A percentile compares a stretch with the other conserved stretches of the same genome.
Evolutionary conservation across 2,113 vertebrate species (phyloP).

Genomic region (Leptobrachium ailaonicum): DNA sequence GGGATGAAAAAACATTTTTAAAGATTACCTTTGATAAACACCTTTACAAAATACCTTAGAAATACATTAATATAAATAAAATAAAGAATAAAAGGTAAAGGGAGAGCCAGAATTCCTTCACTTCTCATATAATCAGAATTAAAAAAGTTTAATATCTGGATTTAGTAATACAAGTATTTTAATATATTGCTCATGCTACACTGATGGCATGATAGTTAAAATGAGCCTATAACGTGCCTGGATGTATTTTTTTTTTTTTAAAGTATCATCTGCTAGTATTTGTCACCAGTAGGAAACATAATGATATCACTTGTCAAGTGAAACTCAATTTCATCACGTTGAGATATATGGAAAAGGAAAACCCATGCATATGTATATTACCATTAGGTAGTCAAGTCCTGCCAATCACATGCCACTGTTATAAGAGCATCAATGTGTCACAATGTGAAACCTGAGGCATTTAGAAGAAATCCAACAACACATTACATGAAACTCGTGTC

Average conservation of each 20-base stretch:
- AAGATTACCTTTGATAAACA: too few relatives aligned
- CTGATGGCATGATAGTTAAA: too few relatives aligned
- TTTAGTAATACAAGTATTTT: too few relatives aligned
- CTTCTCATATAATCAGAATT: conserved; percentile 10
- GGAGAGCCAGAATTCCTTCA: conserved; percentile 21
- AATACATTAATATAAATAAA: too few relatives aligned
- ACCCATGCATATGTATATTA: conserved; percentile 29
- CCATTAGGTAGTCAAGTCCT: conserved; percentile 22
- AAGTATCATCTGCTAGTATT: conserved; percentile 29
- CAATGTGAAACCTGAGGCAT: not conserved
- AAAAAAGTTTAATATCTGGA: conserved; percentile 5
- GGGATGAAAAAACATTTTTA: not conserved
- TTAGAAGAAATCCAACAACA: not conserved
- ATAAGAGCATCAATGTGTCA: conserved; percentile 21
- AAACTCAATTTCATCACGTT: conserved; percentile 3
- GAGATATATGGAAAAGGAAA: conserved; percentile 7
- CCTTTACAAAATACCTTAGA: too few relatives aligned
- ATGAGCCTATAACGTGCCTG: too few relatives aligned
- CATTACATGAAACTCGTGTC: not conserved
- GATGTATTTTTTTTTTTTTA: not conserved
- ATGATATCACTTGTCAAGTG: conserved; percentile 22
- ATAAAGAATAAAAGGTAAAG: conserved; percentile 7
- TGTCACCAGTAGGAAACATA: conserved; percentile 37
- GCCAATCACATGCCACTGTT: conserved; percentile 23
- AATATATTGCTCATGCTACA: too few relatives aligned